A percentile compares a stretch with the other conserved stretches of the same genome.
phyloP scores from a whole-genome alignment of 2,888 invertebrate genomes.

The Phlogophora meticulosa region DNA sequence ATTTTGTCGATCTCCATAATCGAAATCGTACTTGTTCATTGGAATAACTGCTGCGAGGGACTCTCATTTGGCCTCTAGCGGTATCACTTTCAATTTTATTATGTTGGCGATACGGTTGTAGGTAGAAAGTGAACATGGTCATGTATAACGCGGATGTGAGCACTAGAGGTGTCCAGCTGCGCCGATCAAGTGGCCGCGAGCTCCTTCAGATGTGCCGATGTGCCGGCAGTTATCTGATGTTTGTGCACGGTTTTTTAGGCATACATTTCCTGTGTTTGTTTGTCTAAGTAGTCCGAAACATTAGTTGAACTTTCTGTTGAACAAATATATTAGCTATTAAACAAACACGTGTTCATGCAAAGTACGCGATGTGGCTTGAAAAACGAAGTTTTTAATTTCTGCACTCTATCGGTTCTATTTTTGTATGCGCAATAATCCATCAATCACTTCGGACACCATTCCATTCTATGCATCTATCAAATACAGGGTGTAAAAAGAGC shows the following conservation, averaged over 20 bases:
- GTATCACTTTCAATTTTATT: constrained; percentile 74
- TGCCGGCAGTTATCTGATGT: constrained; percentile 46
- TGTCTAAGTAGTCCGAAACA: constrained; percentile 45
- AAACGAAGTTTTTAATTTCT: constrained; percentile 27
- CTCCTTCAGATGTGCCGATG: constrained; percentile 56
- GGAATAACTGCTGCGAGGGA: constrained; percentile 37
- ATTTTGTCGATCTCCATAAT: constrained; percentile 48
- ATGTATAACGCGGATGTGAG: constrained; percentile 69
- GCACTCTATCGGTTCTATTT: constrained; percentile 17
- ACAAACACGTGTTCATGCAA: constrained; percentile 40
- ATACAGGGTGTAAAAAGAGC: constrained; percentile 14
- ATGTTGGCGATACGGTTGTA: constrained; percentile 67
- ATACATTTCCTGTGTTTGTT: constrained; percentile 57
- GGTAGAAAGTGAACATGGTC: constrained; percentile 76
- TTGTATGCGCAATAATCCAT: constrained; percentile 2
- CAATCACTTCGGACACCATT: constrained; percentile 34
- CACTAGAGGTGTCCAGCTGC: constrained; percentile 71
- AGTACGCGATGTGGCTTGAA: constrained; percentile 28
- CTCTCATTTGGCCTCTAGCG: constrained; percentile 63
- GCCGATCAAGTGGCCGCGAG: constrained; percentile 65
- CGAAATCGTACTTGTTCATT: constrained; percentile 52
- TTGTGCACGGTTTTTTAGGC: constrained; percentile 38
- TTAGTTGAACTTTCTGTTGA: constrained; percentile 43
- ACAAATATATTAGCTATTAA: constrained; percentile 48
- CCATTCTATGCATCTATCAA: constrained; percentile 27